Conservation (phyloP, 2,113 vertebrate species). For the Clupea harengus region DNA sequence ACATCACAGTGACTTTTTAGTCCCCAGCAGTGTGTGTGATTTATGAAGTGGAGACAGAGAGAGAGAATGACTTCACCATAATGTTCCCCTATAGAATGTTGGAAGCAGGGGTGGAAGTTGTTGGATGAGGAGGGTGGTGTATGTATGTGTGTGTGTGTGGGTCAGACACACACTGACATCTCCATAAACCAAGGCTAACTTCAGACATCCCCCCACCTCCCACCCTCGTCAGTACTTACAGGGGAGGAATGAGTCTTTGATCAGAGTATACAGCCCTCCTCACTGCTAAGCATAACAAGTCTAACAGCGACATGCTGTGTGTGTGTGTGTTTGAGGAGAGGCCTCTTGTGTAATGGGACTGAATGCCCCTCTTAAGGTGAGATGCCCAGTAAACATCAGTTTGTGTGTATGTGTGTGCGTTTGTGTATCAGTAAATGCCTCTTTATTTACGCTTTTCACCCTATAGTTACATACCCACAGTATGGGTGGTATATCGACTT, state of each 20-base stretch:
- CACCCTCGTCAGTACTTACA: background rate
- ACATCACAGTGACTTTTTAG: constrained; percentile 46
- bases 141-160: background rate
- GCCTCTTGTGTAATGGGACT: too few relatives aligned
- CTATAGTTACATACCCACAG: too few relatives aligned
- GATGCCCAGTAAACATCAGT: too few relatives aligned
- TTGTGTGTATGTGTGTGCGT: too few relatives aligned
- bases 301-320: background rate
- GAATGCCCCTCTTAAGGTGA: too few relatives aligned
- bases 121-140: background rate
- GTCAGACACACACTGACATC: background rate
- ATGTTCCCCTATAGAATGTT: background rate
- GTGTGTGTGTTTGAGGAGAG: too few relatives aligned
- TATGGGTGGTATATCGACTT: too few relatives aligned
- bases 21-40: constrained; percentile 52
- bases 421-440: too few relatives aligned
- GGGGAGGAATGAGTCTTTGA: background rate
- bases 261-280: background rate
- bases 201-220: background rate
- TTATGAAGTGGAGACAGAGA: constrained; percentile 55
- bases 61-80: constrained; percentile 31
- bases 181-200: background rate
- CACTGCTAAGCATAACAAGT: background rate
- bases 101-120: background rate
- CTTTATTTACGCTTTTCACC: background rate